These are phyloP conservation scores for Cyrtodaria siliqua DNA, from an alignment of 2,888 invertebrate genomes.

Conservation along the genomic window DNA sequence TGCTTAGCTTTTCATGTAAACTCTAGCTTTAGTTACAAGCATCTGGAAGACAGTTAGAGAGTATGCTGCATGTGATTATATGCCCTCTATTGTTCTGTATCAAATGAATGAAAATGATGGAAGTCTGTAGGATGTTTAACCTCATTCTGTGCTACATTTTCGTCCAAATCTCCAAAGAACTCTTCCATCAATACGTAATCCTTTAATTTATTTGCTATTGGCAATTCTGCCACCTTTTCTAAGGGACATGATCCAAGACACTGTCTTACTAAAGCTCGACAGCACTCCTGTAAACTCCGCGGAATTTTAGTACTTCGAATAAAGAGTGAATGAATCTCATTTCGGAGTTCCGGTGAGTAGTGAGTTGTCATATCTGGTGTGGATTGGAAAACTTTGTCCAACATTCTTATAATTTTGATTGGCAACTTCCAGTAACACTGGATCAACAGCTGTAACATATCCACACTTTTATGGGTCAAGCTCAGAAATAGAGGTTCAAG, in stretches of 20 bases:
- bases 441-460: slow-evolving; percentile 78
- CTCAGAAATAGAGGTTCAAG: slow-evolving; percentile 83
- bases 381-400: slow-evolving; percentile 77
- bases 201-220: slow-evolving; percentile 78
- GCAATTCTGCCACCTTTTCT: slow-evolving; percentile 72
- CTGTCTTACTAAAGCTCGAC: slow-evolving; percentile 76
- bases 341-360: slow-evolving; percentile 67
- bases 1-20: no score
- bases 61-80: no score
- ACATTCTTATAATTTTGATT: slow-evolving; percentile 66
- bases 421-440: slow-evolving; percentile 77
- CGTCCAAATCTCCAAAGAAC: slow-evolving; percentile 63
- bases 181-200: slow-evolving; percentile 81
- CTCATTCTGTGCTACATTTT: slow-evolving; percentile 33
- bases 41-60: no score
- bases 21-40: no score
- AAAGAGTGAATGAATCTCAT: slow-evolving; percentile 76
- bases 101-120: slow-evolving; percentile 37
- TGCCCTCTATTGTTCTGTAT: no score
- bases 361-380: slow-evolving; percentile 73
- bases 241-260: slow-evolving; percentile 71
- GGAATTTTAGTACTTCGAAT: slow-evolving; percentile 66
- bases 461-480: slow-evolving; percentile 81
- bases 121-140: slow-evolving; percentile 47
- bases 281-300: slow-evolving; percentile 75